phyloP scores from a whole-genome alignment of 2,888 invertebrate species.

The Acanthosepion pharaonis region DNA sequence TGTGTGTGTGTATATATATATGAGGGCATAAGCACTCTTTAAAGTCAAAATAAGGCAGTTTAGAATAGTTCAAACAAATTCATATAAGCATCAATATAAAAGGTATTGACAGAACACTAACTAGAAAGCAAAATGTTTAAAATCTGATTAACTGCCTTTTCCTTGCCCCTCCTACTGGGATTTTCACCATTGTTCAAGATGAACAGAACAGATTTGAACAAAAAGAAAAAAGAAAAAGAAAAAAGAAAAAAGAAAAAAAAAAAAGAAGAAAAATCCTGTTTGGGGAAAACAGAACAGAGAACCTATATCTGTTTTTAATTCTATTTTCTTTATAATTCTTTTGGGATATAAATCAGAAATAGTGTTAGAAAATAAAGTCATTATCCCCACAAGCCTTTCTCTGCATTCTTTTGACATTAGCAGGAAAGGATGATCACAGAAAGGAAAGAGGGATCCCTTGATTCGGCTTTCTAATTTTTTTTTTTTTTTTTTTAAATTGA shows the following conservation, averaged over 20 bases:
- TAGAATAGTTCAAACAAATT: neutral
- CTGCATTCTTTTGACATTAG: neutral
- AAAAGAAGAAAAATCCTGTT: neutral
- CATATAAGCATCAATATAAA: neutral
- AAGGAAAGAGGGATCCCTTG: neutral
- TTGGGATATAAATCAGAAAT: neutral
- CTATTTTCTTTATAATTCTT: neutral
- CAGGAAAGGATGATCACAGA: neutral
- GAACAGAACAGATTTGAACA: neutral
- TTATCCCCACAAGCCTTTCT: neutral
- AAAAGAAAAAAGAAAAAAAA: neutral
- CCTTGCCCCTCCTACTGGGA: neutral
- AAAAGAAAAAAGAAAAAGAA: neutral
- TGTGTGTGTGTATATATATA: too few species aligned
- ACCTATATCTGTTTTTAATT: neutral
- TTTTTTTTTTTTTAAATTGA: neutral
- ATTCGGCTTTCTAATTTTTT: neutral
- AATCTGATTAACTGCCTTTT: neutral
- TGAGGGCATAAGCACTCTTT: too few species aligned
- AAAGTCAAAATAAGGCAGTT: too few species aligned
- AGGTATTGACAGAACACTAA: neutral
- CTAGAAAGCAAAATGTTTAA: neutral
- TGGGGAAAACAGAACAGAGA: neutral
- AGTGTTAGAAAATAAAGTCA: constrained; percentile 4
- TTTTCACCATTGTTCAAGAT: neutral